A percentile compares a stretch with the other conserved stretches of the same genome.
These are phyloP conservation scores for Exocentrus adspersus DNA, from an alignment of 2,888 invertebrate genomes.

Conservation along the genomic window DNA sequence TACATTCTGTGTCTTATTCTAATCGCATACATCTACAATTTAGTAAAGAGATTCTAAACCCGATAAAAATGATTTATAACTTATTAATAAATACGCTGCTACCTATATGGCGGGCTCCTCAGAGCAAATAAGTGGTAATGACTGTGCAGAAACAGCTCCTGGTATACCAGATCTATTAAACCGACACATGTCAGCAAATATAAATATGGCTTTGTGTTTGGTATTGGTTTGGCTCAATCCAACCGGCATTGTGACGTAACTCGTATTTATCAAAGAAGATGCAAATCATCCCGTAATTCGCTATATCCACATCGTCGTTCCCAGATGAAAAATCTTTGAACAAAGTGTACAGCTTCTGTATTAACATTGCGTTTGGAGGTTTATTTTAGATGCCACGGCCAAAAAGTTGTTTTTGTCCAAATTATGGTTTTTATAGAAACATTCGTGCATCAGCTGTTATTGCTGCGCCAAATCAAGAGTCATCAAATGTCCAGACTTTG, in stretches of 20 bases:
- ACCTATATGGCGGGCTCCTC: not conserved
- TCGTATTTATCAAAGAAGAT: not conserved
- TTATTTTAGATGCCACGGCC: too few species aligned
- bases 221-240: not conserved
- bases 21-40: too few species aligned
- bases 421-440: too few species aligned
- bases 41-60: not conserved
- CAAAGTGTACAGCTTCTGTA: too few species aligned
- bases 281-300: not conserved
- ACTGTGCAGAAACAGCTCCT: not conserved
- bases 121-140: slow-evolving; percentile 1
- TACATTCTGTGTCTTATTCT: too few species aligned
- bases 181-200: not conserved
- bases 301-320: not conserved
- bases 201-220: not conserved
- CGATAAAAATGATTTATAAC: not conserved
- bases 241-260: not conserved
- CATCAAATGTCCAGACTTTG: too few species aligned
- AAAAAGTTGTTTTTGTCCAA: too few species aligned
- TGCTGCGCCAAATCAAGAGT: too few species aligned
- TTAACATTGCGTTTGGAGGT: too few species aligned
- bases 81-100: not conserved
- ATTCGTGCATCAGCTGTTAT: too few species aligned
- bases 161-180: not conserved
- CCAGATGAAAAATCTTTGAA: too few species aligned